Evolutionary conservation across 1,140 invertebrate species (phyloP).

Genomic region (Battus philenor): DNA sequence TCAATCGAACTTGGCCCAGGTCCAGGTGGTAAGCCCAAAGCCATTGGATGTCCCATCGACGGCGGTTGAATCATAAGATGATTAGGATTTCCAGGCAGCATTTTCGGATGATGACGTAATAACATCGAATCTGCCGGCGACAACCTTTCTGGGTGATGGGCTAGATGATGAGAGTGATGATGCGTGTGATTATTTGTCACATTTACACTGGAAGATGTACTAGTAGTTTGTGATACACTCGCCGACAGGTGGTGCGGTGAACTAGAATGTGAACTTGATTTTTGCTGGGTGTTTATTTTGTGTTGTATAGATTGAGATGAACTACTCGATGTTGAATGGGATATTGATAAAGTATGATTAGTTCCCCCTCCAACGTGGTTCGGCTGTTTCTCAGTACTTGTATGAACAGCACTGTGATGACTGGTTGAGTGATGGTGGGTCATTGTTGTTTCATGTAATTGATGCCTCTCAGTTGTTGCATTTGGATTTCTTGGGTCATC

Average conservation of each 20-base stretch:
- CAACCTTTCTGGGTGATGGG: slow-evolving; percentile 73
- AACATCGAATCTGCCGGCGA: slow-evolving; percentile 75
- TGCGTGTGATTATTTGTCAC: slow-evolving; percentile 69
- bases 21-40: slow-evolving; percentile 74
- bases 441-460: slow-evolving; percentile 78
- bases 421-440: slow-evolving; percentile 79
- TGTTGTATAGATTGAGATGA: slow-evolving; percentile 78
- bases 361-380: slow-evolving; percentile 73
- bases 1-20: slow-evolving; percentile 73
- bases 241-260: slow-evolving; percentile 76
- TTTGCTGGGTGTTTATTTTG: slow-evolving; percentile 77
- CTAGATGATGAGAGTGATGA: slow-evolving; percentile 77
- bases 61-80: slow-evolving; percentile 80
- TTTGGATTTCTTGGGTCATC: slow-evolving; percentile 70
- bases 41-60: slow-evolving; percentile 75
- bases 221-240: slow-evolving; percentile 72
- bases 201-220: slow-evolving; percentile 71
- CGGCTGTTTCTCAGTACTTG: slow-evolving; percentile 77
- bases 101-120: slow-evolving; percentile 74
- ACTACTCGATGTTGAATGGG: slow-evolving; percentile 80
- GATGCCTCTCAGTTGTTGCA: slow-evolving; percentile 73
- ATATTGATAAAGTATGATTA: slow-evolving; percentile 79
- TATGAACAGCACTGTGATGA: slow-evolving; percentile 80
- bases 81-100: slow-evolving; percentile 78
- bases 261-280: slow-evolving; percentile 68